Conservation (phyloP, 2,888 invertebrate genomes). For the Dynastes grantii region DNA sequence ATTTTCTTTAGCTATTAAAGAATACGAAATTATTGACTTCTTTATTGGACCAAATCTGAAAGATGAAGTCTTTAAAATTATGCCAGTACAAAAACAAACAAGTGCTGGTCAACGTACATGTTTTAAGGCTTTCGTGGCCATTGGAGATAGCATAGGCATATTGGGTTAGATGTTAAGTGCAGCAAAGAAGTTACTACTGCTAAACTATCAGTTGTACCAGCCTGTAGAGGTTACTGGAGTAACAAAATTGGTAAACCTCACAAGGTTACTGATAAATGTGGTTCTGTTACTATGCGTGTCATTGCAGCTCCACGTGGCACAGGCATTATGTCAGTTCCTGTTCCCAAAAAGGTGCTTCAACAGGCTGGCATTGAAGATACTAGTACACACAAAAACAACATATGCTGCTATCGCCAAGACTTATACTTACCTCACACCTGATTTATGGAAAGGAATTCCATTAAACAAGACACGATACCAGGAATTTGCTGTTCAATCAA, state of each 20-base stretch:
- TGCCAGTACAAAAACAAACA: conserved; percentile 99
- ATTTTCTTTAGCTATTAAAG: conserved; percentile 99
- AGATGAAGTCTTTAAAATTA: conserved; percentile 97
- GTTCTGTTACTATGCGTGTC: conserved; percentile 96
- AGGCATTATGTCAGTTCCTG: too few species aligned
- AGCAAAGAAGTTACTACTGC: conserved; percentile 99
- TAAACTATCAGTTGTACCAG: conserved; percentile 98
- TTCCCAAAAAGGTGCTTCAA: too few species aligned
- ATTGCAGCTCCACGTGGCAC: conserved; percentile 96
- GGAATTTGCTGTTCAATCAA: conserved; percentile 90
- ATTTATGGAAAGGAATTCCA: conserved; percentile 98
- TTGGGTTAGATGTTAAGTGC: conserved; percentile 99
- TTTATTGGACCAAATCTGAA: conserved; percentile 94
- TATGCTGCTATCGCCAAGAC: conserved; percentile 81
- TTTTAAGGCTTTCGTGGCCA: conserved; percentile 96
- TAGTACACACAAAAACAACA: too few species aligned
- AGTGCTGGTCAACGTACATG: conserved; percentile 99
- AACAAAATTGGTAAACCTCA: conserved; percentile 99
- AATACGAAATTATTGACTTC: conserved; percentile 98
- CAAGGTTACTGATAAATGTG: conserved; percentile 99
- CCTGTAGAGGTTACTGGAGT: conserved; percentile 99
- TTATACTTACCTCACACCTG: conserved; percentile 98
- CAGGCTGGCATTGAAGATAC: too few species aligned
- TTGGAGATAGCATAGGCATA: conserved; percentile 99
- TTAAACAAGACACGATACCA: conserved; percentile 96